A percentile compares a stretch with the other conserved stretches of the same genome.
Conservation (phyloP, 2,113 vertebrate species). For the Xenopus laevis region DNA sequence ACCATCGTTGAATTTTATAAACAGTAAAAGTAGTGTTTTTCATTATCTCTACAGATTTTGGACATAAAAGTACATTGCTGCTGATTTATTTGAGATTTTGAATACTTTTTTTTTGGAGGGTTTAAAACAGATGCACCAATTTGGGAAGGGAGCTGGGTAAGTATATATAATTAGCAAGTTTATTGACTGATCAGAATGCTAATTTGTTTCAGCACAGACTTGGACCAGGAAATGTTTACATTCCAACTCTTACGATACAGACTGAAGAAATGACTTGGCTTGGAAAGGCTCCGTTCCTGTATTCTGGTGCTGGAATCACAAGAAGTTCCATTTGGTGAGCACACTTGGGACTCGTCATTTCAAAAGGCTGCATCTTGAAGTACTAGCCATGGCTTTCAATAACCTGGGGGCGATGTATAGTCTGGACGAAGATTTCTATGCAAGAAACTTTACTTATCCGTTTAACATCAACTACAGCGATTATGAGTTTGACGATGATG, state of each 20-base stretch:
- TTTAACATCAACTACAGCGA: conserved; percentile 74
- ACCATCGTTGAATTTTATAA: too few species aligned
- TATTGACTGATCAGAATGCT: too few species aligned
- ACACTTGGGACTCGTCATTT: not conserved
- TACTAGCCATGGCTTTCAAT: conserved; percentile 37
- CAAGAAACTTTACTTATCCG: conserved; percentile 57
- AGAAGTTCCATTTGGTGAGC: not conserved
- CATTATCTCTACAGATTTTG: too few species aligned
- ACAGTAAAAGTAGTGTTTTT: too few species aligned
- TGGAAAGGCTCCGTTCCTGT: not conserved
- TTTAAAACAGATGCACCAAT: too few species aligned
- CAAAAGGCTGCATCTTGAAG: too few species aligned
- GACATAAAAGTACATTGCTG: too few species aligned
- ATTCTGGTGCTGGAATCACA: not conserved
- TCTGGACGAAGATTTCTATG: conserved; percentile 48
- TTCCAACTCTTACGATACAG: not conserved
- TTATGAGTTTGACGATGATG: conserved; percentile 80
- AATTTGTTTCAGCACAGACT: not conserved
- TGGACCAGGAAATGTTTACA: not conserved
- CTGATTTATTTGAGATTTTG: too few species aligned
- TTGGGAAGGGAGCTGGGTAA: too few species aligned
- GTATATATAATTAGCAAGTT: too few species aligned
- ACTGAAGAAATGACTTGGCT: conserved; percentile 10
- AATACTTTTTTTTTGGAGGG: too few species aligned
- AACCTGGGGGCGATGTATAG: conserved; percentile 59